phyloP scores from a whole-genome alignment of 2,888 invertebrate genomes.

The Clostera curtula region DNA sequence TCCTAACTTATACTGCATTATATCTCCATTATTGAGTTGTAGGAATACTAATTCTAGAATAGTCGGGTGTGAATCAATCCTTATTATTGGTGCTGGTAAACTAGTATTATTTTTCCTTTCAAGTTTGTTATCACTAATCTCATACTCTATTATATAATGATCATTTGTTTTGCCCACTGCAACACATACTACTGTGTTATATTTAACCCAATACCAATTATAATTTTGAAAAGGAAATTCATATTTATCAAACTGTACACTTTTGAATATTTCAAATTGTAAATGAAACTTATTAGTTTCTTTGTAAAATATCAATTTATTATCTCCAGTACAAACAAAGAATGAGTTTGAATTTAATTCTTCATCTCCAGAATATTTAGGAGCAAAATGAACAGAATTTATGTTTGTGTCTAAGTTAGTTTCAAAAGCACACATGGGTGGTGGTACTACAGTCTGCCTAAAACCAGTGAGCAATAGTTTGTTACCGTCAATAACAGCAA shows the following conservation, averaged over 20 bases:
- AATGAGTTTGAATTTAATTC: slow-evolving; percentile 53
- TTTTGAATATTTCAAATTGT: slow-evolving; percentile 36
- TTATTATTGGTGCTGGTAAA: slow-evolving; percentile 41
- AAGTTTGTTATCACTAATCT: slow-evolving; percentile 27
- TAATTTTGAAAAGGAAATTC: slow-evolving; percentile 55
- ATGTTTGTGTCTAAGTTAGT: slow-evolving; percentile 72
- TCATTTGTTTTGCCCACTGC: slow-evolving; percentile 27
- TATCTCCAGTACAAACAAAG: slow-evolving; percentile 46
- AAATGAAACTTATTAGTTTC: slow-evolving; percentile 48
- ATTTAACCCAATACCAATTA: slow-evolving; percentile 74
- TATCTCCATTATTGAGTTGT: slow-evolving; percentile 49
- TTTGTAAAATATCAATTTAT: slow-evolving; percentile 50
- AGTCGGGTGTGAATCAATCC: slow-evolving; percentile 42
- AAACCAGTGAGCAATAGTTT: slow-evolving; percentile 83
- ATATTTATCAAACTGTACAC: slow-evolving; percentile 27
- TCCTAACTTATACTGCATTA: slow-evolving; percentile 39
- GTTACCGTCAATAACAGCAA: slow-evolving; percentile 85
- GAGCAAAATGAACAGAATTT: slow-evolving; percentile 76
- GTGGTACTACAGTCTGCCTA: slow-evolving; percentile 83
- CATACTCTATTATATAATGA: slow-evolving; percentile 43
- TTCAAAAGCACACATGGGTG: slow-evolving; percentile 83
- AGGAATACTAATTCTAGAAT: slow-evolving; percentile 33
- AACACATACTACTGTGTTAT: slow-evolving; percentile 54
- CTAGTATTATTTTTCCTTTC: slow-evolving; percentile 24
- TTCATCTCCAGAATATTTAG: slow-evolving; percentile 24